A percentile compares a stretch with the other conserved stretches of the same genome.
These are phyloP conservation scores for Rhabditophanes sp. DNA, from an alignment of 2,888 invertebrate genomes.

Conservation along the genomic window DNA sequence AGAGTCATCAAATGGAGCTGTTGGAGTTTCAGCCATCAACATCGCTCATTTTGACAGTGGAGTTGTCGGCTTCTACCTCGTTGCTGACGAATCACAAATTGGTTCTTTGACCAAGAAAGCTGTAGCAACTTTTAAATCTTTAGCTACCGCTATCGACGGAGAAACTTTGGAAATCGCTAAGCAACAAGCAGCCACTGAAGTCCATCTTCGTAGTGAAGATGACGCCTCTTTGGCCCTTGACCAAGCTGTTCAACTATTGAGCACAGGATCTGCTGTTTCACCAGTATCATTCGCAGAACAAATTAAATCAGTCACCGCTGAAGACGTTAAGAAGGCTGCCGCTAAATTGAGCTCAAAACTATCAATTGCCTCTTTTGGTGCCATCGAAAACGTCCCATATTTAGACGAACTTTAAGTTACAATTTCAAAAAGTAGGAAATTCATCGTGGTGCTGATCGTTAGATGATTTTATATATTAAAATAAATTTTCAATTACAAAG, in stretches of 20 bases:
- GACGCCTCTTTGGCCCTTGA: slow-evolving; percentile 15
- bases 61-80: slow-evolving; percentile 31
- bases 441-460: too few species aligned
- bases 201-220: slow-evolving; percentile 10
- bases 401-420: slow-evolving; percentile 30
- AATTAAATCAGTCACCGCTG: slow-evolving; percentile 19
- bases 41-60: slow-evolving; percentile 28
- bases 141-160: slow-evolving; percentile 18
- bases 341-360: slow-evolving; percentile 23
- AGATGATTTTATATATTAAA: too few species aligned
- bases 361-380: slow-evolving; percentile 27
- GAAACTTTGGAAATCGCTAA: slow-evolving; percentile 17
- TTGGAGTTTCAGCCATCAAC: slow-evolving; percentile 21
- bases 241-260: slow-evolving; percentile 27
- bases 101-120: slow-evolving; percentile 16
- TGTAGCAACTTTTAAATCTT: slow-evolving; percentile 19
- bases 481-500: too few species aligned
- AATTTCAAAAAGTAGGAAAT: too few species aligned
- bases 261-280: slow-evolving; percentile 16
- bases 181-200: slow-evolving; percentile 7
- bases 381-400: slow-evolving; percentile 26
- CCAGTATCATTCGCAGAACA: slow-evolving; percentile 24
- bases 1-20: slow-evolving; percentile 17
- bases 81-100: slow-evolving; percentile 17
- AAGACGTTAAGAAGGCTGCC: slow-evolving; percentile 33